Evolutionary conservation across 2,797 vertebrate genomes (phyloP).

Genomic region (Ciconia nigra): DNA sequence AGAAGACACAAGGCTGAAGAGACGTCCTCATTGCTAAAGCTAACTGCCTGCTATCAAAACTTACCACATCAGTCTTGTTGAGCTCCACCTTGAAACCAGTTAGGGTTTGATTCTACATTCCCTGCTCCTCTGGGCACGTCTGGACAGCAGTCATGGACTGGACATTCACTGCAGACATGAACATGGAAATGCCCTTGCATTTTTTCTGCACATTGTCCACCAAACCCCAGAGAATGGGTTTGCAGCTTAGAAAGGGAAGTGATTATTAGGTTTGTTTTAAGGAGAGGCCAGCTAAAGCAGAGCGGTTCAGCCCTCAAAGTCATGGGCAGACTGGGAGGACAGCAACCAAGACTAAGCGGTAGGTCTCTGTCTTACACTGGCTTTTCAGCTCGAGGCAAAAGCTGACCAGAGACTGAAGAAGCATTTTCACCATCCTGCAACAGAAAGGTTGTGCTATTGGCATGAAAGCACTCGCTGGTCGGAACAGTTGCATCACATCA

Average conservation of each 20-base stretch:
- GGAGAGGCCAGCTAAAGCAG: background rate
- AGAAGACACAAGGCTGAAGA: background rate
- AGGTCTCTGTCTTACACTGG: background rate
- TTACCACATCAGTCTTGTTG: background rate
- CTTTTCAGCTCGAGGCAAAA: background rate
- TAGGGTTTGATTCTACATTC: background rate
- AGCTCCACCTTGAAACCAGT: background rate
- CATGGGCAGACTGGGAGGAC: background rate
- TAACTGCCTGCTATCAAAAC: background rate
- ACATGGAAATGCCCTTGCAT: background rate
- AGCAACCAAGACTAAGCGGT: background rate
- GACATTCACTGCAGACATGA: background rate
- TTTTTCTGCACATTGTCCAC: background rate
- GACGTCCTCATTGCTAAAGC: background rate
- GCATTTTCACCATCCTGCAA: background rate
- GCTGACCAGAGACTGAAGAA: background rate
- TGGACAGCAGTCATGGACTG: fast-evolving
- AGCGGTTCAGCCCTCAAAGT: background rate
- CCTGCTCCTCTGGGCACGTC: background rate
- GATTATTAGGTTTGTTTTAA: background rate
- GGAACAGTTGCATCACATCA: background rate
- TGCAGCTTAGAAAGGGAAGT: background rate
- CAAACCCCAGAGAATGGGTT: background rate
- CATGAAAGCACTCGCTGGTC: fast-evolving
- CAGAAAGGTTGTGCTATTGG: background rate